phyloP scores from a whole-genome alignment of 2,113 vertebrate genomes.

The Callospermophilus lateralis region DNA sequence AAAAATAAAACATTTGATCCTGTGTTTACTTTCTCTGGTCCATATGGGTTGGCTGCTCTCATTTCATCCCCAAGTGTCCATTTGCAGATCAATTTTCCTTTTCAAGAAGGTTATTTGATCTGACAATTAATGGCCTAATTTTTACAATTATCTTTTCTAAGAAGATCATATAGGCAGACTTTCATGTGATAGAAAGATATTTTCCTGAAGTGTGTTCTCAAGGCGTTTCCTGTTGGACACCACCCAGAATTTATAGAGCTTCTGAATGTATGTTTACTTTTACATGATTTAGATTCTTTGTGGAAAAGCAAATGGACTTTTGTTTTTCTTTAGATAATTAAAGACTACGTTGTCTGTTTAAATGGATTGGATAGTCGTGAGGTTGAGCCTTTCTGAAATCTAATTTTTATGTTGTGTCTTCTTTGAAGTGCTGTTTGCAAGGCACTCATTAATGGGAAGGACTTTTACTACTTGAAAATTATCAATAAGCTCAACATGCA shows the following conservation, averaged over 20 bases:
- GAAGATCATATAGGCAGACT: not conserved
- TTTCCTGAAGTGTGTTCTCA: not conserved
- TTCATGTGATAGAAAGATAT: not conserved
- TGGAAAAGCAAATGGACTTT: constrained; percentile 46
- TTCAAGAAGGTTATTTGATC: constrained; percentile 64
- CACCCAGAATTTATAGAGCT: not conserved
- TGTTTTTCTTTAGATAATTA: constrained; percentile 25
- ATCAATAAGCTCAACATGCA: constrained; percentile 25
- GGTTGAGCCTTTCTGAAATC: constrained; percentile 24
- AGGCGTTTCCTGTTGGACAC: not conserved
- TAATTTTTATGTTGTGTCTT: constrained; percentile 50
- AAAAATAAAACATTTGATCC: not conserved
- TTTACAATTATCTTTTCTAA: constrained; percentile 6
- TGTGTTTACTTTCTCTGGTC: constrained; percentile 51
- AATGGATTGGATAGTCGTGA: constrained; percentile 50
- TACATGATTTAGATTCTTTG: constrained; percentile 66
- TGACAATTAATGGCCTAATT: constrained; percentile 59
- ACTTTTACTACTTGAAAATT: constrained; percentile 59
- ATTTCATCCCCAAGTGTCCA: constrained; percentile 65
- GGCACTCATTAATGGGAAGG: constrained; percentile 13
- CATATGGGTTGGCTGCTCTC: not conserved
- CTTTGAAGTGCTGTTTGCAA: constrained; percentile 54
- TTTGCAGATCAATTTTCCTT: constrained; percentile 67
- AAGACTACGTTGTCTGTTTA: constrained; percentile 16
- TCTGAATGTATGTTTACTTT: constrained; percentile 47